A percentile compares a stretch with the other conserved stretches of the same genome.
These are phyloP conservation scores for Dryobota labecula DNA, from an alignment of 2,888 invertebrate genomes.

Conservation along the genomic window DNA sequence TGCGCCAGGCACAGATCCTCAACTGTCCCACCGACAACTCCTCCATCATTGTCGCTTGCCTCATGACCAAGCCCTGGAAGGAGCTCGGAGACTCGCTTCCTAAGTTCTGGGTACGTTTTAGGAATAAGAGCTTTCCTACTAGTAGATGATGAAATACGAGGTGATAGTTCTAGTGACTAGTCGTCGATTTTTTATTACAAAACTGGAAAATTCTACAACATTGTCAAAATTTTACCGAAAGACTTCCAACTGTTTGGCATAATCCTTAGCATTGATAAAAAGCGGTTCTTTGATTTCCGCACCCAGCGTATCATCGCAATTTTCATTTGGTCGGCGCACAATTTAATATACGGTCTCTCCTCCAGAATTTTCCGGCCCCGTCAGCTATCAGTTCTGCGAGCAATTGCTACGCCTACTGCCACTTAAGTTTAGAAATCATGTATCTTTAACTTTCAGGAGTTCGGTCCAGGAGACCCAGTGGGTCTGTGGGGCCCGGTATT, in stretches of 20 bases:
- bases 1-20: constrained; percentile 91
- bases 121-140: neutral
- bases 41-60: constrained; percentile 91
- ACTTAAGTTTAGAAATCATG: neutral
- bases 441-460: constrained; percentile 81
- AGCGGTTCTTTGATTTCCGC: neutral
- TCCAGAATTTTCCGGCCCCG: neutral
- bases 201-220: neutral
- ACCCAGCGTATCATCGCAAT: neutral
- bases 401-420: neutral
- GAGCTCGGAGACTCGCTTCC: constrained; percentile 87
- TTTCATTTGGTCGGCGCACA: neutral
- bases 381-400: neutral
- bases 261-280: neutral
- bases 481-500: constrained; percentile 92
- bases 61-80: constrained; percentile 87
- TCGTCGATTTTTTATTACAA: neutral
- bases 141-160: neutral
- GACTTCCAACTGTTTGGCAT: neutral
- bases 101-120: constrained; percentile 84
- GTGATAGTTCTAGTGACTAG: neutral
- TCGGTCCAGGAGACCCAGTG: constrained; percentile 87
- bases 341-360: neutral
- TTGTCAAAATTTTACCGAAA: neutral
- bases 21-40: constrained; percentile 91